A percentile compares a stretch with the other conserved stretches of the same genome.
Conservation (phyloP, 2,113 vertebrate genomes). For the Hippocampus mohnikei region DNA sequence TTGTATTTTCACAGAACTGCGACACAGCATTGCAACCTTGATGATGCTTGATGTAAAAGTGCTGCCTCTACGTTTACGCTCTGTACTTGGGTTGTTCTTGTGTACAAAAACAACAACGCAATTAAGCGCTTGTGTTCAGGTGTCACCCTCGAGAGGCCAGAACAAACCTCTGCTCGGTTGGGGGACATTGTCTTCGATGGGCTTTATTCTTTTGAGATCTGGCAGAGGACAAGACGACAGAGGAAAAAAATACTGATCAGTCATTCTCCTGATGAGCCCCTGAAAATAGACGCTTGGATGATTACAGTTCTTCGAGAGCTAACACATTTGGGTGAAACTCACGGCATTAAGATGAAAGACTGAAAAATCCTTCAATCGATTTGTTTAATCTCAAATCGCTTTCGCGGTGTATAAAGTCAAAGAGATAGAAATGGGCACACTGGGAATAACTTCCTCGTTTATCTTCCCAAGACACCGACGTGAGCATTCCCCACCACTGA, state of each 20-base stretch:
- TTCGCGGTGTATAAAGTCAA: background rate
- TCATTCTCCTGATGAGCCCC: background rate
- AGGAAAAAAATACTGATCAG: background rate
- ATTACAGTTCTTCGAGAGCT: background rate
- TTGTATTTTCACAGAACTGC: no score
- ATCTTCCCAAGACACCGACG: slow-evolving; percentile 62
- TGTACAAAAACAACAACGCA: background rate
- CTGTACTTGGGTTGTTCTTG: no score
- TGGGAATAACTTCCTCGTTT: background rate
- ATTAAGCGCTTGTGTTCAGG: background rate
- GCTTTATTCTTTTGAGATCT: background rate
- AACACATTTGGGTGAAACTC: background rate
- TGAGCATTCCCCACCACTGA: slow-evolving; percentile 54
- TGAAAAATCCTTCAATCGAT: background rate
- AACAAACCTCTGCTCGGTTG: background rate
- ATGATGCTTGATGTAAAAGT: no score
- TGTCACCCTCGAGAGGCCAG: no score
- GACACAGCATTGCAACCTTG: no score
- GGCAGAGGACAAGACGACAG: background rate
- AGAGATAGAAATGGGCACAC: background rate
- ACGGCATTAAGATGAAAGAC: background rate
- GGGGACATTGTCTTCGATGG: background rate
- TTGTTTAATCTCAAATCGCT: background rate
- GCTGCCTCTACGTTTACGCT: no score
- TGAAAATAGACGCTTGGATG: background rate